A percentile compares a stretch with the other conserved stretches of the same genome.
Conservation (phyloP, 2,888 invertebrate genomes). For the Pyrocoelia pectoralis region DNA sequence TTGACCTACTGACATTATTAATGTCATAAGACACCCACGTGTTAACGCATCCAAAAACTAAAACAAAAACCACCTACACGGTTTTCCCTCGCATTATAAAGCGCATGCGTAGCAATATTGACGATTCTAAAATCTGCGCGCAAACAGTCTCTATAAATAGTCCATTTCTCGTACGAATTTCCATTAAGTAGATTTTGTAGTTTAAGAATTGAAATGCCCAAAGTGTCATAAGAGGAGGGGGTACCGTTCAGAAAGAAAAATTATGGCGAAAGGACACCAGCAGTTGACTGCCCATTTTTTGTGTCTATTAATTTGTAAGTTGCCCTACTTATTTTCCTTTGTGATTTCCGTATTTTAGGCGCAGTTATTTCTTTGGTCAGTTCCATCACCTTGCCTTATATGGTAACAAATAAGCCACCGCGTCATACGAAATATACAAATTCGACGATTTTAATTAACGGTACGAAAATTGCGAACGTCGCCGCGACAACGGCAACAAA, state of each 20-base stretch:
- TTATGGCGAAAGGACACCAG: neutral
- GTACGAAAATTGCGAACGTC: conserved; percentile 21
- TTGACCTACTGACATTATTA: too few species aligned
- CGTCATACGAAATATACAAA: conserved; percentile 70
- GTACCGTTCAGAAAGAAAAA: neutral
- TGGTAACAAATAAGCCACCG: conserved; percentile 65
- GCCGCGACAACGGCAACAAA: conserved; percentile 36
- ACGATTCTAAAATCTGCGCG: too few species aligned
- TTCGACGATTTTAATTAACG: conserved; percentile 50
- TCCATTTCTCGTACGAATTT: too few species aligned
- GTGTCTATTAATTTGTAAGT: conserved; percentile 1
- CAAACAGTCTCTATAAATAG: too few species aligned
- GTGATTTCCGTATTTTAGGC: conserved; percentile 22
- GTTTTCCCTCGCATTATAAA: too few species aligned
- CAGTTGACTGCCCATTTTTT: neutral
- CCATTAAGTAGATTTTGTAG: too few species aligned
- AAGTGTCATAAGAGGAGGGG: neutral
- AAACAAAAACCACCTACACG: too few species aligned
- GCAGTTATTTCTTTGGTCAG: conserved; percentile 32
- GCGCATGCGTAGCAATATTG: too few species aligned
- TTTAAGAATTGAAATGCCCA: neutral
- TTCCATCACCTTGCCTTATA: conserved; percentile 50
- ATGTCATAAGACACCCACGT: too few species aligned
- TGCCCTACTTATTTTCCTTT: neutral
- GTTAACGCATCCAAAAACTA: too few species aligned